A percentile compares a stretch with the other conserved stretches of the same genome.
phyloP scores from a whole-genome alignment of 1,140 invertebrate species.

The Lepidostoma basale region DNA sequence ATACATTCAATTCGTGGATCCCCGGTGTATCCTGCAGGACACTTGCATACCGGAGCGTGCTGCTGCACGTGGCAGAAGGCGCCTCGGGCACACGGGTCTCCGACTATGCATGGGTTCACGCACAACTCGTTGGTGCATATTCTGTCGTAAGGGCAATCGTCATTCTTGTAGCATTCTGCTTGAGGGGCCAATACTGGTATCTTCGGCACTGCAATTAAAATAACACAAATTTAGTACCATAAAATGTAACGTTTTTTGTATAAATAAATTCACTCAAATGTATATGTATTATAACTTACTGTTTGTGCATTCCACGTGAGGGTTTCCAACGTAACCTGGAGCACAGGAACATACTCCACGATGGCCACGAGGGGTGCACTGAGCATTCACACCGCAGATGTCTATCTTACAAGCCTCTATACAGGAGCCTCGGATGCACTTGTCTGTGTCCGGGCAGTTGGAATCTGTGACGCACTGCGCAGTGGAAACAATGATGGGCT shows the following conservation, averaged over 20 bases:
- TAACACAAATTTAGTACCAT: not conserved
- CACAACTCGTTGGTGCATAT: conserved; percentile 78
- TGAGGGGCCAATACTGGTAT: conserved; percentile 54
- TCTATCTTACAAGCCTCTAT: conserved; percentile 78
- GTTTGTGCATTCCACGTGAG: conserved; percentile 77
- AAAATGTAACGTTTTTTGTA: not conserved
- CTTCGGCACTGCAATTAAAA: conserved; percentile 57
- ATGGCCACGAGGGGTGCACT: conserved; percentile 78
- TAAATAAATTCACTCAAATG: not conserved
- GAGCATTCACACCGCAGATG: conserved; percentile 82
- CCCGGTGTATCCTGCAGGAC: conserved; percentile 78
- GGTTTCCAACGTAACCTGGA: conserved; percentile 79
- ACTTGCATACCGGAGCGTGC: conserved; percentile 78
- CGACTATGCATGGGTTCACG: conserved; percentile 75
- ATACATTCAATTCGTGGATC: conserved; percentile 74
- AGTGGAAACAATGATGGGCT: conserved; percentile 52
- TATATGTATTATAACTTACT: conserved; percentile 52
- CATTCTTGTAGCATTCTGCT: conserved; percentile 75
- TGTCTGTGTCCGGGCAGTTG: conserved; percentile 75
- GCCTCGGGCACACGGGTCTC: conserved; percentile 73
- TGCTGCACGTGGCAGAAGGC: conserved; percentile 80
- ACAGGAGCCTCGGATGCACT: conserved; percentile 77
- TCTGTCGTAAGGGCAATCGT: conserved; percentile 75
- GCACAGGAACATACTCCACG: conserved; percentile 79
- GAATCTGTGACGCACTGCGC: conserved; percentile 72